These are phyloP conservation scores for Hermaeophaga mercurialis DNA, from an alignment of 2,888 invertebrate species.

Conservation along the genomic window DNA sequence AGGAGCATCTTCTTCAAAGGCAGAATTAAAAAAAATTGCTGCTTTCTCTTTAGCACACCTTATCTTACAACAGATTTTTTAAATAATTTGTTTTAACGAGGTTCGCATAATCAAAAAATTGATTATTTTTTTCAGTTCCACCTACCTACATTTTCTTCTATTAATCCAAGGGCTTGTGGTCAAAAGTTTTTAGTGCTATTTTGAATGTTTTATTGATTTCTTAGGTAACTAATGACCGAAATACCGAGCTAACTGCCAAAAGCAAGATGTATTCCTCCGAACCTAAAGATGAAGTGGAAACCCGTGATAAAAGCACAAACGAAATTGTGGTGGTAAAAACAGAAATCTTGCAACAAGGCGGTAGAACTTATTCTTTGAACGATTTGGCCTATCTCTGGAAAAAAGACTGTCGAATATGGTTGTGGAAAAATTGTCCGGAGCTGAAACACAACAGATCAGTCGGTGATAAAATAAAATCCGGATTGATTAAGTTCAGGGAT, in stretches of 20 bases:
- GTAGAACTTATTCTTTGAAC: conserved; percentile 61
- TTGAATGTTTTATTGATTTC: too few relatives aligned
- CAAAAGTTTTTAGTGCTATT: too few relatives aligned
- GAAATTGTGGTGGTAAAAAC: conserved; percentile 58
- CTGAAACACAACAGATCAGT: conserved; percentile 47
- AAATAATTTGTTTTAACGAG: too few relatives aligned
- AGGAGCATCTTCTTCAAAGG: too few relatives aligned
- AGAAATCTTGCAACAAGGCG: conserved; percentile 63
- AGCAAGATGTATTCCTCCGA: conserved; percentile 6
- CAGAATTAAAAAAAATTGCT: too few relatives aligned
- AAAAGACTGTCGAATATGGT: conserved; percentile 70
- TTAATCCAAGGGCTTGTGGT: too few relatives aligned
- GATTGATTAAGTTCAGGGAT: conserved; percentile 27
- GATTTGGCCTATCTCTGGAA: conserved; percentile 72
- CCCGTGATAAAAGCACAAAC: conserved; percentile 47
- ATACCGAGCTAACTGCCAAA: conserved; percentile 28
- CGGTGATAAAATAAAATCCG: conserved; percentile 39
- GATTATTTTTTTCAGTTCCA: too few relatives aligned
- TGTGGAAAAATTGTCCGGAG: conserved; percentile 60
- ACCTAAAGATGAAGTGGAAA: conserved; percentile 39
- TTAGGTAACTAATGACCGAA: conserved; percentile 29
- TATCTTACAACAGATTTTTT: too few relatives aligned
- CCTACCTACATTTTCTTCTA: too few relatives aligned
- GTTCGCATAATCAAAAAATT: too few relatives aligned
- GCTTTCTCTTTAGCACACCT: too few relatives aligned